Evolutionary conservation across 2,888 invertebrate species (phyloP).

Genomic region (Periphyllus acericola): DNA sequence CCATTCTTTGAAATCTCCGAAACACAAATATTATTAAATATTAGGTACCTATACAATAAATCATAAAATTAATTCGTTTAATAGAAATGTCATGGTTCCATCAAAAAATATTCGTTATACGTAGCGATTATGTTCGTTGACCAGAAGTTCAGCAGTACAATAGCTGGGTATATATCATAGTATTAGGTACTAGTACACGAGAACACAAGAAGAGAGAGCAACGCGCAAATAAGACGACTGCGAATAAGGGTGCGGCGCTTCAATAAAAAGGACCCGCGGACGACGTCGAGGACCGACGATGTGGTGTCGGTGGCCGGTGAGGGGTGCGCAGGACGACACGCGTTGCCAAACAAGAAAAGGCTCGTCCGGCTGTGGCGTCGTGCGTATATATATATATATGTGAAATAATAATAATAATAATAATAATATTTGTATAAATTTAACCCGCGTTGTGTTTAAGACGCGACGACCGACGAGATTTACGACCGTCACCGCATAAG

Average conservation of each 20-base stretch:
- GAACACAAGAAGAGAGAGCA: background rate
- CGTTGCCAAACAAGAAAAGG: background rate
- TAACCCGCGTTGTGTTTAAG: conserved; percentile 9
- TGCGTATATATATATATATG: background rate
- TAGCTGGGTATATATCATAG: too few species aligned
- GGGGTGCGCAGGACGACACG: background rate
- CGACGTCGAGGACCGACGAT: background rate
- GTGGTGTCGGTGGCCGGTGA: background rate
- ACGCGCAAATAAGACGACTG: background rate
- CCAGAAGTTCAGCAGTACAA: too few species aligned
- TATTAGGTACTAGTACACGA: background rate
- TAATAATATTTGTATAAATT: background rate
- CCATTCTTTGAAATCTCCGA: too few species aligned
- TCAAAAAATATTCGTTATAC: too few species aligned
- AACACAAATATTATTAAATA: too few species aligned
- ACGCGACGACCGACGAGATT: background rate
- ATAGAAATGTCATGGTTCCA: too few species aligned
- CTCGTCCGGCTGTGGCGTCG: background rate
- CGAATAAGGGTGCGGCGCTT: background rate
- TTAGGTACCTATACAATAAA: too few species aligned
- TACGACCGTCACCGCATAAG: conserved; percentile 20
- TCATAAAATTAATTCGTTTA: too few species aligned
- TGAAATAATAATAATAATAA: background rate
- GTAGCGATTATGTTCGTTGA: too few species aligned
- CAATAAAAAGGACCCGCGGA: background rate